These are phyloP conservation scores for Matsumyia berberina DNA, from an alignment of 2,888 invertebrate genomes.

Conservation along the genomic window DNA sequence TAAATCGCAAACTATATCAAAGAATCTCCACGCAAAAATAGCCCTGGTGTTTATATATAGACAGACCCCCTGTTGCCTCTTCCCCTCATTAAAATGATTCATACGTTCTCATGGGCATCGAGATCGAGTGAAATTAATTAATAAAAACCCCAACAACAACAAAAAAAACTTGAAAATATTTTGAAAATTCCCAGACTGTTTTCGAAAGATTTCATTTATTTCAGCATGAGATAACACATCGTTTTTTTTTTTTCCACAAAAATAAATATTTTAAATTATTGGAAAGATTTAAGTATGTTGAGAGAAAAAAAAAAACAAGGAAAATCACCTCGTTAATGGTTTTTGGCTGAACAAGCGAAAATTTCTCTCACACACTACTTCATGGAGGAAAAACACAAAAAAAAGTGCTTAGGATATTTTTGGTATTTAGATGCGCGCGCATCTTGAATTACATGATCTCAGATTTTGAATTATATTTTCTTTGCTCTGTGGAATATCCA, in stretches of 20 bases:
- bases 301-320: not conserved
- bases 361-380: slow-evolving; percentile 43
- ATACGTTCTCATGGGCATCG: not conserved
- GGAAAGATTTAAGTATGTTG: not conserved
- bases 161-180: not conserved
- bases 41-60: slow-evolving; percentile 24
- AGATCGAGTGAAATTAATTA: slow-evolving; percentile 11
- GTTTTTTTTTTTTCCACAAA: not conserved
- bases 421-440: slow-evolving; percentile 80
- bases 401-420: slow-evolving; percentile 60
- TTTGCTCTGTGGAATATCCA: slow-evolving; percentile 64
- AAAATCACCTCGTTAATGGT: slow-evolving; percentile 28
- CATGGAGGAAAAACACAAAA: slow-evolving; percentile 45
- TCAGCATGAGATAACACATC: not conserved
- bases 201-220: slow-evolving; percentile 17
- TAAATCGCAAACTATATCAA: slow-evolving; percentile 15
- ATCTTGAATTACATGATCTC: slow-evolving; percentile 80
- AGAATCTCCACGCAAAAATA: slow-evolving; percentile 5
- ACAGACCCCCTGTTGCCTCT: not conserved
- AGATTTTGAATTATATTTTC: slow-evolving; percentile 43
- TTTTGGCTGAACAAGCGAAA: slow-evolving; percentile 41
- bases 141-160: not conserved
- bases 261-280: not conserved
- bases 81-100: slow-evolving; percentile 1
- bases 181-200: slow-evolving; percentile 28